Conservation (phyloP, 2,113 vertebrate species). For the Gymnorhina tibicen region DNA sequence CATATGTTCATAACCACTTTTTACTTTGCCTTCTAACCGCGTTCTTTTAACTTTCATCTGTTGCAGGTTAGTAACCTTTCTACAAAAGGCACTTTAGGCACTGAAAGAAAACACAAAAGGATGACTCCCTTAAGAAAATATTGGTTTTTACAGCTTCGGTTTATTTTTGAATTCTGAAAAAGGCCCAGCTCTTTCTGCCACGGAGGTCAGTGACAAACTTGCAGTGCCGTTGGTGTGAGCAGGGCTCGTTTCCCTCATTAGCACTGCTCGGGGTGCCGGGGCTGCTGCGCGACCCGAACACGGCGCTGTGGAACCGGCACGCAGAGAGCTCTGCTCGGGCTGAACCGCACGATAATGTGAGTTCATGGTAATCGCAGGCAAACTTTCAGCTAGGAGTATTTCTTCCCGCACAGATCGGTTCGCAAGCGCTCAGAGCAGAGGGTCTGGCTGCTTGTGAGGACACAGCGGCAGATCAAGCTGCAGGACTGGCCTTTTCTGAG, state of each 20-base stretch:
- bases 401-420: rapidly evolving
- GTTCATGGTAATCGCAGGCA: not conserved
- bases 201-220: not conserved
- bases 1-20: not conserved
- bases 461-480: not conserved
- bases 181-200: not conserved
- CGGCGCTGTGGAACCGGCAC: not conserved
- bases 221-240: not conserved
- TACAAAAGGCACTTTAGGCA: not conserved
- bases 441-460: not conserved
- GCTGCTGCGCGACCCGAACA: not conserved
- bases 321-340: not conserved
- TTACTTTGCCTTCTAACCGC: conserved; percentile 23
- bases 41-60: conserved; percentile 35
- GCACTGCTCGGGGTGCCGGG: not conserved
- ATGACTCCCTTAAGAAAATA: conserved; percentile 40
- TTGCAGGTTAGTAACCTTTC: not conserved
- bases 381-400: not conserved
- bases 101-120: conserved; percentile 3
- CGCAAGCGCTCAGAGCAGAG: not conserved
- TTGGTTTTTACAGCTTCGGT: not conserved
- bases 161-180: not conserved
- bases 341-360: not conserved
- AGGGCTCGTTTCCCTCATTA: not conserved
- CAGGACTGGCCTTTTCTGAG: not conserved